These are phyloP conservation scores for Pipistrellus kuhlii DNA, from an alignment of 2,797 vertebrate genomes.

Conservation along the genomic window DNA sequence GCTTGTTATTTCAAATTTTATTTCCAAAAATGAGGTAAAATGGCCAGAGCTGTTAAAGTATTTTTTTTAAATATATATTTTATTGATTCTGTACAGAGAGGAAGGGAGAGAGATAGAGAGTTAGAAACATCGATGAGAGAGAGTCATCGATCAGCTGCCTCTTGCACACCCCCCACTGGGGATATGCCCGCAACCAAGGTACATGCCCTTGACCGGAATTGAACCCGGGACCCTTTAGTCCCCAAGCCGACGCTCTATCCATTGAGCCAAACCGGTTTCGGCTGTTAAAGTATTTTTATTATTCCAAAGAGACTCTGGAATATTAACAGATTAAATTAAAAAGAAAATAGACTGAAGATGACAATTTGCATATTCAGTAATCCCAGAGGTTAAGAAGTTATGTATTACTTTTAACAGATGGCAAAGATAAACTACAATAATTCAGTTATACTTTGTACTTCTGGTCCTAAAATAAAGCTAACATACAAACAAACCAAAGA, in stretches of 20 bases:
- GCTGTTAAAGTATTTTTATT: constrained; percentile 52
- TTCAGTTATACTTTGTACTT: background rate
- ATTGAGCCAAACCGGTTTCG: too few species aligned
- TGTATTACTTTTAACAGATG: constrained; percentile 48
- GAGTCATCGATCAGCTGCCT: too few species aligned
- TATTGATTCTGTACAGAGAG: too few species aligned
- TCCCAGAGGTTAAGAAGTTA: constrained; percentile 70
- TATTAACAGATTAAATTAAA: constrained; percentile 2
- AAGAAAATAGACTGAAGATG: background rate
- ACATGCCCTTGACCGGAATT: too few species aligned
- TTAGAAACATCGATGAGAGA: too few species aligned
- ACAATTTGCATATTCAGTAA: constrained; percentile 59
- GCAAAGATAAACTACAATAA: constrained; percentile 59
- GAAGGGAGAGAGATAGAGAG: too few species aligned
- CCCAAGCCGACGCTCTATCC: too few species aligned
- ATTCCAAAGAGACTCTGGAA: constrained; percentile 19
- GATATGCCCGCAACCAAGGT: too few species aligned
- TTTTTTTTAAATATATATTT: too few species aligned
- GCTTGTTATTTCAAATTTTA: background rate
- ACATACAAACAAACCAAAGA: constrained; percentile 57
- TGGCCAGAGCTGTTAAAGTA: constrained; percentile 27
- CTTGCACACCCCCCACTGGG: too few species aligned
- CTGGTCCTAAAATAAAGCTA: constrained; percentile 61
- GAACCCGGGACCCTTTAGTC: too few species aligned
- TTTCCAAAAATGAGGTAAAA: background rate